Base-by-base conservation (phyloP, 2,113 vertebrate genomes). In the Takifugu flavidus region DNA sequence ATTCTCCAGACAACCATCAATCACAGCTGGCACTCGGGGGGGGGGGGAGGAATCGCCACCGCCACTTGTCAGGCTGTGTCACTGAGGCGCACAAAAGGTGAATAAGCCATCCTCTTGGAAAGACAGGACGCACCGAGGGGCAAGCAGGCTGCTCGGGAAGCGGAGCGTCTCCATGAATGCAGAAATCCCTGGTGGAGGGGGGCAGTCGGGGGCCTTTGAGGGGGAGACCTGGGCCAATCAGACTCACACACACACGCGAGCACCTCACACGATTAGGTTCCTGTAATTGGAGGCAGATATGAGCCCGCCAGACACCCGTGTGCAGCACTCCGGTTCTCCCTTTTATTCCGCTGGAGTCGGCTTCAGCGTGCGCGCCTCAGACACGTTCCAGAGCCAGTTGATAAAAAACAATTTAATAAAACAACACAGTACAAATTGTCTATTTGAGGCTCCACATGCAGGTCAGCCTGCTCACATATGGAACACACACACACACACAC, bases 341-440 rank as follows among this genome's bases (percentile, higher is more conserved):
- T 39, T 31, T 31, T 31, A 20, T 20, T 20, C 20, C 29, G 5
- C 29, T 31, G 29, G 29, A 31, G 34, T 2, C 34, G 0, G 34
- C 34, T 39, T 6, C 7, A 39, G 34, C 34, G 7, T 4, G 11
- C 11, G 7, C 34, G 3, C 34, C 8, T 39, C 34, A 39, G 34
- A 39, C 34, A 39, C 34, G 4, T 39, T 39, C 11, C 34, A 39
- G 11, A 3, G 7, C 34, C 34, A 4, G 11, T 11, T 10, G 34
- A 39, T 39, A 39, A 39, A 34, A 39, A 39, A 10, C 8, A 58
- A 77, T 76, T 88, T 87, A 86, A 83, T 86, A 79, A 76, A 78
- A 83, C 75, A 71, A 77, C 25, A 62, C 58, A 42, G 65, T 77
- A 85, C 61, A 82, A 79, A 75, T 62, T 31, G 61, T 65, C 34